Evolutionary conservation across 1,140 invertebrate species (phyloP).

Genomic region (Brachionus plicatilis): DNA sequence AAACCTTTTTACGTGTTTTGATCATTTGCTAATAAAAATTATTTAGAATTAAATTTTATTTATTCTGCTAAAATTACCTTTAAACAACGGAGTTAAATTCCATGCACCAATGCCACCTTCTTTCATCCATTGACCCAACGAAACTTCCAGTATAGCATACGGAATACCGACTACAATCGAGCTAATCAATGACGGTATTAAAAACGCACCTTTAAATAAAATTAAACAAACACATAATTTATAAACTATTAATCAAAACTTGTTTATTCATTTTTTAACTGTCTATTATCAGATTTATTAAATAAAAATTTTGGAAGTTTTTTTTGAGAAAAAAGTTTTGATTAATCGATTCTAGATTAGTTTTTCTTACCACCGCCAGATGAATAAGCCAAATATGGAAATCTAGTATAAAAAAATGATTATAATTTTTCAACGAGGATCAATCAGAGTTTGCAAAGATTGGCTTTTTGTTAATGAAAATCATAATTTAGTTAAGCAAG

Average conservation of each 20-base stretch:
- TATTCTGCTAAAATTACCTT: constrained; percentile 59
- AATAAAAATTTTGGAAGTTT: background rate
- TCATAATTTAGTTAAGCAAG: background rate
- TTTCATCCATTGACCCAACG: constrained; percentile 52
- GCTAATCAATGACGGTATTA: constrained; percentile 41
- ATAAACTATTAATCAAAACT: background rate
- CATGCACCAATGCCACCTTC: constrained; percentile 93
- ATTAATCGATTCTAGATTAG: background rate
- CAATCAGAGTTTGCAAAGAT: background rate
- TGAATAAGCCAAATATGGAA: constrained; percentile 38
- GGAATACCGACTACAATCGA: constrained; percentile 40
- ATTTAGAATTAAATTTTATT: constrained; percentile 33
- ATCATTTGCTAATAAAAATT: constrained; percentile 8
- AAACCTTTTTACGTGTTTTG: constrained; percentile 24
- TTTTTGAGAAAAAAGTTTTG: background rate
- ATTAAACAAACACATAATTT: background rate
- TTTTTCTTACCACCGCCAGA: constrained; percentile 27
- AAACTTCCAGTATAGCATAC: constrained; percentile 40
- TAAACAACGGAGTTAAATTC: constrained; percentile 92
- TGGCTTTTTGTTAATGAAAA: background rate
- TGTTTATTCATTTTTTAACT: background rate
- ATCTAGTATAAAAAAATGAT: background rate
- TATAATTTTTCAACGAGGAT: background rate
- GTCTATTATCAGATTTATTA: background rate
- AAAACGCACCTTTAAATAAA: constrained; percentile 38